Percentiles rank a stretch among this genome's conserved stretches.
Conservation (phyloP, 2,888 invertebrate species). For the Pogonocherus hispidulus region DNA sequence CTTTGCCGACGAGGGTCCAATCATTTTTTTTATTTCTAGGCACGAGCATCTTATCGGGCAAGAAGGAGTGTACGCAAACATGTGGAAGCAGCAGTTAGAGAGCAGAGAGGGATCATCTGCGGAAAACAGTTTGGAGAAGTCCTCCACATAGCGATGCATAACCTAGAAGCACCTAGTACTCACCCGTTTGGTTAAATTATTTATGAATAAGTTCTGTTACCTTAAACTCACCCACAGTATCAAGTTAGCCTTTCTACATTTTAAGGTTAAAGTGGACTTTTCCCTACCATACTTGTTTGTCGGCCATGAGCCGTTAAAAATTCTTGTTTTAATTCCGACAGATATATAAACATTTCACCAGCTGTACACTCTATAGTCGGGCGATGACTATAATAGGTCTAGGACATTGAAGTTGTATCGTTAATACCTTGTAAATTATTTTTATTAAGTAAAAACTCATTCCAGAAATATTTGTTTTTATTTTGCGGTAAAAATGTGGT, state of each 20-base stretch:
- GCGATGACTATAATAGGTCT: background rate
- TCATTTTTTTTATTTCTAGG: conserved; percentile 65
- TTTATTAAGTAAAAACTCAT: conserved; percentile 30
- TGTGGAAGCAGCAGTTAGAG: conserved; percentile 94
- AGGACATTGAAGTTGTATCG: conserved; percentile 13
- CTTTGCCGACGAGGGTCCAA: too few relatives aligned
- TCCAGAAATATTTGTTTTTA: background rate
- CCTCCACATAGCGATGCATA: conserved; percentile 34
- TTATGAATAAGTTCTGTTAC: conserved; percentile 11
- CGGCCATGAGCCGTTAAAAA: conserved; percentile 11
- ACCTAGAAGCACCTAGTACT: conserved; percentile 3
- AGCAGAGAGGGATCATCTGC: conserved; percentile 61
- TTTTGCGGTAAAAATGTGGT: background rate
- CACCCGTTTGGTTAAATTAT: background rate
- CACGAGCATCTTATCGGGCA: conserved; percentile 79
- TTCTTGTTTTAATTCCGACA: background rate
- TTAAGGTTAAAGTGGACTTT: conserved; percentile 36
- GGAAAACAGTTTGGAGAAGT: conserved; percentile 61
- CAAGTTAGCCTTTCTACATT: conserved; percentile 8
- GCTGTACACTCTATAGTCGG: background rate
- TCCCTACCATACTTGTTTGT: background rate
- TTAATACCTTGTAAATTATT: conserved; percentile 27
- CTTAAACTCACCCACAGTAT: background rate
- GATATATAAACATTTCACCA: background rate
- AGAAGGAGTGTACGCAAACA: conserved; percentile 86